These are phyloP conservation scores for Pterophyllum scalare DNA, from an alignment of 2,113 vertebrate species.

Conservation along the genomic window DNA sequence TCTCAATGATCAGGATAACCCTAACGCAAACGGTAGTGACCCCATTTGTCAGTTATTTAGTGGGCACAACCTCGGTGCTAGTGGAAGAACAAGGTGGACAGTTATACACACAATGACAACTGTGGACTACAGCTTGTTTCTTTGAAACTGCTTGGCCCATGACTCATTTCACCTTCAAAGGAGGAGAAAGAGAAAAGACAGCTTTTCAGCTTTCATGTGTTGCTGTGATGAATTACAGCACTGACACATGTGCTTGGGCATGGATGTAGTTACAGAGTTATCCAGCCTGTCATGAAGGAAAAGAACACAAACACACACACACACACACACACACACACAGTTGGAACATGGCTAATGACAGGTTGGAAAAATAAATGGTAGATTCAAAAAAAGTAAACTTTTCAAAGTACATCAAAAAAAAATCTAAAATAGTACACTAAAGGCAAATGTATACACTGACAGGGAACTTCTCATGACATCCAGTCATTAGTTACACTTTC, in stretches of 20 bases:
- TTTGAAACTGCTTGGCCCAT: conserved; percentile 21
- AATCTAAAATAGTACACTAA: background rate
- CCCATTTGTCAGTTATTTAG: background rate
- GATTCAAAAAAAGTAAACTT: background rate
- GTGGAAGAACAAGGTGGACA: conserved; percentile 28
- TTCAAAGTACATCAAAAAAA: background rate
- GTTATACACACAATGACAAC: background rate
- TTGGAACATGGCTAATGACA: background rate
- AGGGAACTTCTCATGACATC: background rate
- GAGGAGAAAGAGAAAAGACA: background rate
- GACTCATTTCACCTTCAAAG: conserved; percentile 32
- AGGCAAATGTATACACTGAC: background rate
- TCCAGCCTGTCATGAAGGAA: background rate
- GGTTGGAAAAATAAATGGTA: conserved; percentile 42
- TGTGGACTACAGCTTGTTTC: background rate
- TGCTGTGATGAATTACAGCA: conserved; percentile 45
- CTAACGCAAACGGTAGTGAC: conserved; percentile 24
- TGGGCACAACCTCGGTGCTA: conserved; percentile 20
- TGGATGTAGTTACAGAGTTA: conserved; percentile 41
- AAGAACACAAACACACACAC: background rate
- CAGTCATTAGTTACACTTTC: background rate
- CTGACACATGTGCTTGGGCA: conserved; percentile 23
- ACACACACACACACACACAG: background rate
- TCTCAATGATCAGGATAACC: conserved; percentile 20
- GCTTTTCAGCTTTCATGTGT: conserved; percentile 47